Base-by-base conservation (phyloP, 2,888 invertebrate species). In the Dermolepida albohirtum region DNA sequence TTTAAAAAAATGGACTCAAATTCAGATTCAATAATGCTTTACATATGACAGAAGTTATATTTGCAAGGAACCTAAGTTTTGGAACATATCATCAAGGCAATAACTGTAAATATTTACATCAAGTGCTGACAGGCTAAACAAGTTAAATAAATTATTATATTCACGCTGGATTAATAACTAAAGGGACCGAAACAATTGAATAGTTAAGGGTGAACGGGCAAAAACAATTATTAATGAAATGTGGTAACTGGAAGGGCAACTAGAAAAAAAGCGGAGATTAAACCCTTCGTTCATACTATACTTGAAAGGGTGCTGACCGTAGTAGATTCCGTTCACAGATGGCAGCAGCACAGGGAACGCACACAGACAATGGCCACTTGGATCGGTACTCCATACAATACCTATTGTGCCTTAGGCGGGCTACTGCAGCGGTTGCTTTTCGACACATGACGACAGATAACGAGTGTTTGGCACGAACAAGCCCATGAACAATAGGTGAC, bases 391-490 rank as follows among this genome's bases (percentile, higher is more conserved):
- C 59, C 59, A 67, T 65, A 75, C 75, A 75, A 75, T 74, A 64
- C 73, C 74, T 70, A 71, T 73, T 74, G 74, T 75, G 72, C 74
- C 70, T 67, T 67, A 69, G 72, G 73, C 74, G 67, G 72, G 52
- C 66, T 69, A 65, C 69, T 69, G 67, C 69, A 64, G 62, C 69
- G 69, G 72, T 70, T 72, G 74, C 73, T 74, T 74, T 75, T 73
- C 74, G 73, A 73, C 73, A 73, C 74, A 74, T 74, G 74, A 72
- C 72, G 74, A 73, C 73, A 74, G 74, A 76, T 76, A 76, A 76
- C 75, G 73, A 76, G 73, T 73, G 70, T 73, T 73, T 64, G 64
- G 64, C 64, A 64, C 64, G 64, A 64, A 64, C 50, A 50, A 64
- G 54, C 55, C 34, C 41, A 40, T 34, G 67, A 71, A 73, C 73